Conservation (phyloP, 2,797 vertebrate species). For the Pyrocephalus nanus region DNA sequence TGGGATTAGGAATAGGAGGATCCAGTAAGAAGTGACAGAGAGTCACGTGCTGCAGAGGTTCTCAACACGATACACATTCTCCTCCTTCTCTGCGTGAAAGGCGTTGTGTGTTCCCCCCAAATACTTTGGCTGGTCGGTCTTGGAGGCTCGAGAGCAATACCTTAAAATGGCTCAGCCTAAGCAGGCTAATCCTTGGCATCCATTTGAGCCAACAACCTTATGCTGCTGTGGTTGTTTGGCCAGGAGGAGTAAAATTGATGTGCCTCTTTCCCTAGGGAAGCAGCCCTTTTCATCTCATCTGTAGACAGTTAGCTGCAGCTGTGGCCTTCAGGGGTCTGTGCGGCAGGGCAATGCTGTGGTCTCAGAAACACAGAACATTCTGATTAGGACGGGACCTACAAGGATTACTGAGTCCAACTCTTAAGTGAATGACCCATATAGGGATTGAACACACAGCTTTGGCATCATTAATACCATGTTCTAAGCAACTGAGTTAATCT, state of each 20-base stretch:
- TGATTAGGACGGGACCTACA: background rate
- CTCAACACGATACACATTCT: fast-evolving
- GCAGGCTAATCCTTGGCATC: background rate
- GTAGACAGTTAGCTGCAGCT: fast-evolving
- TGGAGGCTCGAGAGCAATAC: background rate
- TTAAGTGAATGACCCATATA: background rate
- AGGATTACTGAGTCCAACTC: background rate
- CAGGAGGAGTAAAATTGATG: background rate
- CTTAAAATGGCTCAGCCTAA: background rate
- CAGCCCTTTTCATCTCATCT: background rate
- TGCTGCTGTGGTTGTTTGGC: background rate
- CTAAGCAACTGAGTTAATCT: background rate
- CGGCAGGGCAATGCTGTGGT: background rate
- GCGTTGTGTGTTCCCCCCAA: fast-evolving
- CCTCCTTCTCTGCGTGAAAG: background rate
- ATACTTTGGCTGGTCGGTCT: background rate
- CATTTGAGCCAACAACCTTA: background rate
- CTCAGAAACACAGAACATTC: background rate
- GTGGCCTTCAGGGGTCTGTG: background rate
- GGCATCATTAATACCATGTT: background rate
- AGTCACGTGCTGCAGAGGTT: background rate
- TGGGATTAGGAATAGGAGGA: background rate
- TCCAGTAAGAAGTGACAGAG: background rate
- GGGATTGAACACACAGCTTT: background rate
- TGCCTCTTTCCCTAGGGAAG: background rate